Percentiles rank a stretch among this genome's conserved stretches.
These are phyloP conservation scores for Arctopsyche grandis DNA, from an alignment of 1,140 invertebrate species.

Conservation along the genomic window DNA sequence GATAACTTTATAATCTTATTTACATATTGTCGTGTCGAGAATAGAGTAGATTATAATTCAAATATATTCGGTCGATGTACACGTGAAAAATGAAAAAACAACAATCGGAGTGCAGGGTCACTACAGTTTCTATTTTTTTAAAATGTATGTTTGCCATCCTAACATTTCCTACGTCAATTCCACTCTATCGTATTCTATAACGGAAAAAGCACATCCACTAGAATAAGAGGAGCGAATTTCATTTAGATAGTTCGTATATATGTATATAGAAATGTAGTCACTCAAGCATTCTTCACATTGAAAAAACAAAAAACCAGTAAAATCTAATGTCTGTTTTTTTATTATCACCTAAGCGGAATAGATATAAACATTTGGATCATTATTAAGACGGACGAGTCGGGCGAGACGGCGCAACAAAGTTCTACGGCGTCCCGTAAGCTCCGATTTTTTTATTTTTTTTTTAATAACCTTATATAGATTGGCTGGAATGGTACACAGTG, in stretches of 20 bases:
- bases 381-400: conserved; percentile 44
- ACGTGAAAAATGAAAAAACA: conserved; percentile 44
- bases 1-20: conserved; percentile 63
- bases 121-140: conserved; percentile 46
- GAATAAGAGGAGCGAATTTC: conserved; percentile 42
- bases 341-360: conserved; percentile 30
- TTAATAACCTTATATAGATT: conserved; percentile 31
- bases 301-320: conserved; percentile 37
- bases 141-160: conserved; percentile 41
- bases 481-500: conserved; percentile 38
- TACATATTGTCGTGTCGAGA: conserved; percentile 68
- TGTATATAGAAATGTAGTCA: conserved; percentile 48
- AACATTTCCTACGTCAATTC: conserved; percentile 34
- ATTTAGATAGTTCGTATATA: not conserved
- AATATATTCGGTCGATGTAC: conserved; percentile 55
- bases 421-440: conserved; percentile 34
- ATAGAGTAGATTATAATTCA: conserved; percentile 60
- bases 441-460: not conserved
- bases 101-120: conserved; percentile 50
- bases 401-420: conserved; percentile 40
- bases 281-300: conserved; percentile 47
- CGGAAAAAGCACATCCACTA: conserved; percentile 53
- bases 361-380: conserved; percentile 42
- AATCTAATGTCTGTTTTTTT: conserved; percentile 4
- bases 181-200: conserved; percentile 49